phyloP scores from a whole-genome alignment of 2,797 vertebrate genomes.

The Myotis findleyi region DNA sequence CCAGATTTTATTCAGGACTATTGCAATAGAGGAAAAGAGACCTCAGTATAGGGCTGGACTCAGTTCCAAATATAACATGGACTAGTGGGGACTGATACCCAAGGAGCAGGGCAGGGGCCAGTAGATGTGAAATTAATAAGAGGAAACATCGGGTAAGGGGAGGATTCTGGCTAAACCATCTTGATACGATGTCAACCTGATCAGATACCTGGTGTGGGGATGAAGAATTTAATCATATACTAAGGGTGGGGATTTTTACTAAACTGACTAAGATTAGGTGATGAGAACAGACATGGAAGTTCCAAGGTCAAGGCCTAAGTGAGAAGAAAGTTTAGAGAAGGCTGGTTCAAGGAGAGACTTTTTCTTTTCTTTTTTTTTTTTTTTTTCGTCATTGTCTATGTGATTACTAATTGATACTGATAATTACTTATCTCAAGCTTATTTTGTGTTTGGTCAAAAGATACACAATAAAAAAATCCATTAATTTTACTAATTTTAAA shows the following conservation, averaged over 20 bases:
- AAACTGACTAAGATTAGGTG: not conserved
- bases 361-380: not conserved
- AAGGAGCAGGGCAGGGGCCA: not conserved
- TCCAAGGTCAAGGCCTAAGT: not conserved
- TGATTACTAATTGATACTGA: not conserved
- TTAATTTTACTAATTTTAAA: not conserved
- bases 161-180: not conserved
- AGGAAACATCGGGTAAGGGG: not conserved
- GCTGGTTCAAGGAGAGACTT: not conserved
- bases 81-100: not conserved
- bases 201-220: too few relatives aligned
- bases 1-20: not conserved
- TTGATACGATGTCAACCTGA: too few relatives aligned
- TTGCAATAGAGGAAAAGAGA: not conserved
- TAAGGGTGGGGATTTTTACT: not conserved
- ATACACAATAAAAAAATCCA: not conserved
- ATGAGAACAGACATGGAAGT: not conserved
- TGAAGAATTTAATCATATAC: not conserved
- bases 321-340: not conserved
- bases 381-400: not conserved
- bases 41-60: not conserved
- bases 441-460: not conserved
- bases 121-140: not conserved
- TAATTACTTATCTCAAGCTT: not conserved
- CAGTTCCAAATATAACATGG: not conserved